Percentiles rank a stretch among this genome's conserved stretches.
These are phyloP conservation scores for Lepus europaeus DNA, from an alignment of 2,113 vertebrate genomes.

Conservation along the genomic window DNA sequence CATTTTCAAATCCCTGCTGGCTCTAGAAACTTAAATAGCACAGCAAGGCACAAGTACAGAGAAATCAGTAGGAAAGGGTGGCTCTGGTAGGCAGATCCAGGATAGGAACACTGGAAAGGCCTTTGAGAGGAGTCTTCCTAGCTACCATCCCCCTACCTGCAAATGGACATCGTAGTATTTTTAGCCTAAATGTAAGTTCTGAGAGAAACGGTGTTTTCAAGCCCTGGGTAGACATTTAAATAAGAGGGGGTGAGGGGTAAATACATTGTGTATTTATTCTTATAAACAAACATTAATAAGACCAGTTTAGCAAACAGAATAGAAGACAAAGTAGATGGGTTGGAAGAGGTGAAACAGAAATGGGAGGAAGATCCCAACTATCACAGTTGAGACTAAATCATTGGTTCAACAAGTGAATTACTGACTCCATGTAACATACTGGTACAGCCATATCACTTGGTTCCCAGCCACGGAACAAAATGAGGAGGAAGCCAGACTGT, in stretches of 20 bases:
- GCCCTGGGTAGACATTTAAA: conserved; percentile 1
- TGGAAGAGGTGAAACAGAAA: background rate
- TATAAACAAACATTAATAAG: conserved; percentile 49
- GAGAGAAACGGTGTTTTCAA: conserved; percentile 44
- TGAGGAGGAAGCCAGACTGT: background rate
- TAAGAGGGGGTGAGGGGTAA: background rate
- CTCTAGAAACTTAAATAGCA: conserved; percentile 70
- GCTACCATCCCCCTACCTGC: conserved; percentile 8
- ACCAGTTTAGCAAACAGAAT: background rate
- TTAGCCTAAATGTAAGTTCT: conserved; percentile 58
- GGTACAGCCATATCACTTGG: background rate
- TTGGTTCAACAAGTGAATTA: background rate
- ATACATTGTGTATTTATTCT: conserved; percentile 47
- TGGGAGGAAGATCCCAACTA: background rate
- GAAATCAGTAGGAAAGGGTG: background rate
- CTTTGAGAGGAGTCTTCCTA: background rate
- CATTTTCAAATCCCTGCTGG: conserved; percentile 74
- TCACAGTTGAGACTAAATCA: background rate
- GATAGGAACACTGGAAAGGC: background rate
- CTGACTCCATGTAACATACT: background rate
- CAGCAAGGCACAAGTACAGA: background rate
- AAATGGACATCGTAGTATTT: background rate
- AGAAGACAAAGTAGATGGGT: background rate
- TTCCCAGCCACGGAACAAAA: background rate
- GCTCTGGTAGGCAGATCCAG: background rate